Evolutionary conservation across 2,113 vertebrate species (phyloP).

Genomic region (Peucedramus taeniatus): DNA sequence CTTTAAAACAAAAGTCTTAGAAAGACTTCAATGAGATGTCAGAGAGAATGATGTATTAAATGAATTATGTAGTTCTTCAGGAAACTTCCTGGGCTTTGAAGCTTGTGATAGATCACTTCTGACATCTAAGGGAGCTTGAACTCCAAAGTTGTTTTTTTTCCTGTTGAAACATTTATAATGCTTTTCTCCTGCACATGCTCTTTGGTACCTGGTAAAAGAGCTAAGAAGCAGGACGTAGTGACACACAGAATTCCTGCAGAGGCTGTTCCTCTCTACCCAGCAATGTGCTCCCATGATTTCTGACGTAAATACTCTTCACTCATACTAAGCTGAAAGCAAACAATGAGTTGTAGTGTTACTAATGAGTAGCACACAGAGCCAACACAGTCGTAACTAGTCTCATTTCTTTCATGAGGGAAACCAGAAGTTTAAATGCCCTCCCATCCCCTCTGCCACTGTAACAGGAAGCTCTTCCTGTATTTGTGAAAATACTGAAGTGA

Average conservation of each 20-base stretch:
- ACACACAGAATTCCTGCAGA: neutral
- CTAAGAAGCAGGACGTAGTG: neutral
- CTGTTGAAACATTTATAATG: neutral
- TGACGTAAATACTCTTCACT: neutral
- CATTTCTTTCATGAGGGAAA: neutral
- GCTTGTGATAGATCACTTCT: neutral
- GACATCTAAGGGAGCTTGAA: neutral
- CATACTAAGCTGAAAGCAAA: neutral
- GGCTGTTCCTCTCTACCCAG: neutral
- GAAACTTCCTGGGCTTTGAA: neutral
- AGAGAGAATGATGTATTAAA: neutral
- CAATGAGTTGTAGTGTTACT: neutral
- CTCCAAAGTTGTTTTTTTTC: neutral
- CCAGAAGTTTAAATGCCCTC: neutral
- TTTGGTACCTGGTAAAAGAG: neutral
- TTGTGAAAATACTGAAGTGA: neutral
- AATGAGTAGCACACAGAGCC: neutral
- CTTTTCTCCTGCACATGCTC: neutral
- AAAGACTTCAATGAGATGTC: neutral
- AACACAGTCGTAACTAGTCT: neutral
- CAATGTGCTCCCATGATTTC: rapidly evolving
- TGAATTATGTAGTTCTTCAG: neutral
- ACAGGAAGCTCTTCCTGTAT: neutral
- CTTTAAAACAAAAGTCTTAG: neutral
- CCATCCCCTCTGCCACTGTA: neutral